Evolutionary conservation across 1,140 invertebrate genomes (phyloP).

Genomic region (Dryas iulia): DNA sequence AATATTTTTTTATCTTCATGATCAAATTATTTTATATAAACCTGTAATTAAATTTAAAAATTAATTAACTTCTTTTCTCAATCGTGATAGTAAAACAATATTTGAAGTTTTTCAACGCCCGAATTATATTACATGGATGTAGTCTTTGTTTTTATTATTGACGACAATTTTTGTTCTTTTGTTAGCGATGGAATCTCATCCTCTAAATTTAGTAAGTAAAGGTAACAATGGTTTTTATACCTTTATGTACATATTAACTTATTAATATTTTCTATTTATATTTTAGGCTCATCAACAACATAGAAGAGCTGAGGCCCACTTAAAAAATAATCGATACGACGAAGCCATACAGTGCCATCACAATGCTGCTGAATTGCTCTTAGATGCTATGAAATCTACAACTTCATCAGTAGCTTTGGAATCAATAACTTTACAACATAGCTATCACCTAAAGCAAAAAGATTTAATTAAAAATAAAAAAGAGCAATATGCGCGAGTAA

Average conservation of each 20-base stretch:
- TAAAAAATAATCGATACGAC: constrained; percentile 81
- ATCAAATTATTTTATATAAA: too few relatives aligned
- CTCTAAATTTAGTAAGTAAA: constrained; percentile 65
- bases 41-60: too few relatives aligned
- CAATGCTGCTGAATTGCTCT: constrained; percentile 80
- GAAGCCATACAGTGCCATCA: constrained; percentile 84
- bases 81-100: too few relatives aligned
- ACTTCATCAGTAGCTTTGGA: constrained; percentile 78
- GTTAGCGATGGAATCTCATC: constrained; percentile 63
- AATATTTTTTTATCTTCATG: too few relatives aligned
- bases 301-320: constrained; percentile 82
- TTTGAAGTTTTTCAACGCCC: too few relatives aligned
- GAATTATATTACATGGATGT: too few relatives aligned
- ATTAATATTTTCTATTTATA: not conserved
- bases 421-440: constrained; percentile 82
- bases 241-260: not conserved
- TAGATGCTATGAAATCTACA: constrained; percentile 80
- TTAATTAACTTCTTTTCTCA: too few relatives aligned
- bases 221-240: not conserved
- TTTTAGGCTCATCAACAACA: constrained; percentile 84
- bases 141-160: not conserved
- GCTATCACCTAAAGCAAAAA: constrained; percentile 83
- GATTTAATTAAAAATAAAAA: constrained; percentile 80
- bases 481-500: constrained; percentile 81
- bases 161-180: not conserved